Percentiles rank a stretch among this genome's conserved stretches.
Conservation (phyloP, 2,113 vertebrate species). For the Crotalus horridus region DNA sequence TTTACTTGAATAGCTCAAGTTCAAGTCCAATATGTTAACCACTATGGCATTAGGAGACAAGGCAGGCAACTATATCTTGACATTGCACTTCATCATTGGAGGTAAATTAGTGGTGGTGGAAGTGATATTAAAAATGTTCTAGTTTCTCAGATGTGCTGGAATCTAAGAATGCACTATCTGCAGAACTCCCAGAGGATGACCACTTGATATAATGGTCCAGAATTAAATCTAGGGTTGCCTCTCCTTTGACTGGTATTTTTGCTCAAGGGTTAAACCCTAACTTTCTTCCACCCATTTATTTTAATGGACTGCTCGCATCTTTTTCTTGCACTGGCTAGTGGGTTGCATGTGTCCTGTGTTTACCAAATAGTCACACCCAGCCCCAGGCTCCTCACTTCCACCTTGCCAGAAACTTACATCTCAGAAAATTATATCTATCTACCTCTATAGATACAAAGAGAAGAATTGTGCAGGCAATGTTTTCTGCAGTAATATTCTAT, state of each 20-base stretch:
- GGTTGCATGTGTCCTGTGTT: not conserved
- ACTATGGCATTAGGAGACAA: not conserved
- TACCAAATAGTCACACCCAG: not conserved
- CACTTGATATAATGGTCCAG: no score
- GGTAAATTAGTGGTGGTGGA: not conserved
- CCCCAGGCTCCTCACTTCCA: not conserved
- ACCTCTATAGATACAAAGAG: not conserved
- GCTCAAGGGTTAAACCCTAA: not conserved
- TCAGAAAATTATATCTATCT: not conserved
- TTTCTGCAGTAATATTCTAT: not conserved
- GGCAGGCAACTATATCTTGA: not conserved
- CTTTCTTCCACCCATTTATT: not conserved
- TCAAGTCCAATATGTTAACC: not conserved
- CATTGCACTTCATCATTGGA: not conserved
- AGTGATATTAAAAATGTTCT: not conserved
- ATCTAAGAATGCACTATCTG: not conserved
- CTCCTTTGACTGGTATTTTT: not conserved
- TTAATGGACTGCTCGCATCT: not conserved
- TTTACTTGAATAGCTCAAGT: not conserved
- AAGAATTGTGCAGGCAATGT: not conserved
- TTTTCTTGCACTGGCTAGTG: not conserved
- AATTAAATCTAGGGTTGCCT: not conserved
- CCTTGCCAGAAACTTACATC: not conserved
- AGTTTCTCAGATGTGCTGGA: not conserved
- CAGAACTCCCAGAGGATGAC: not conserved